phyloP scores from a whole-genome alignment of 2,797 vertebrate genomes.

The Enteromius viviparus region DNA sequence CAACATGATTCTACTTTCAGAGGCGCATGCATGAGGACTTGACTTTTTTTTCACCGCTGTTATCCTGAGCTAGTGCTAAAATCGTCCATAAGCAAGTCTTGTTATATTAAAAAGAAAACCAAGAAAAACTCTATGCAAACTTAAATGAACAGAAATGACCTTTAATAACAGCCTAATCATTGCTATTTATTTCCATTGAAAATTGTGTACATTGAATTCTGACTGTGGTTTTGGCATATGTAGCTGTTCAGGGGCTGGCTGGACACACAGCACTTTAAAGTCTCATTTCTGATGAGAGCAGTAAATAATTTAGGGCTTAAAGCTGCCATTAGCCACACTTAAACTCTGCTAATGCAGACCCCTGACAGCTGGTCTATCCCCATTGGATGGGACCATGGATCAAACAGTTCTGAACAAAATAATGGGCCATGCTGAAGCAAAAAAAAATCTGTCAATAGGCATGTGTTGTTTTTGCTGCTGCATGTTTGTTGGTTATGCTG shows the following conservation, averaged over 20 bases:
- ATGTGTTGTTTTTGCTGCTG: slow-evolving; percentile 38
- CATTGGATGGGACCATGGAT: slow-evolving; percentile 37
- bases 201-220: slow-evolving; percentile 46
- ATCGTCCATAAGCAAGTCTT: slow-evolving; percentile 41
- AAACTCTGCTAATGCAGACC: slow-evolving; percentile 56
- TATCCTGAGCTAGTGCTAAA: slow-evolving; percentile 43
- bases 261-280: slow-evolving; percentile 56
- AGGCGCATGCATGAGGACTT: slow-evolving; percentile 62
- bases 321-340: slow-evolving; percentile 59
- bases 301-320: slow-evolving; percentile 63
- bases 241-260: slow-evolving; percentile 50
- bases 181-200: slow-evolving; percentile 2
- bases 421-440: slow-evolving; percentile 4
- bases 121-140: slow-evolving; percentile 19
- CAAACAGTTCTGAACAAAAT: slow-evolving; percentile 52
- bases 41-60: slow-evolving; percentile 58
- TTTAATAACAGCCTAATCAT: not conserved
- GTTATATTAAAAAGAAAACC: not conserved
- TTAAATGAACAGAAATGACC: not conserved
- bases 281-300: slow-evolving; percentile 51
- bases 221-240: slow-evolving; percentile 50
- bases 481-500: slow-evolving; percentile 26
- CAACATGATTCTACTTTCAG: slow-evolving; percentile 79
- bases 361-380: slow-evolving; percentile 56
- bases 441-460: slow-evolving; percentile 31